Percentiles rank a stretch among this genome's conserved stretches.
phyloP scores from a whole-genome alignment of 2,888 invertebrate species.

The Bellardia pandia region DNA sequence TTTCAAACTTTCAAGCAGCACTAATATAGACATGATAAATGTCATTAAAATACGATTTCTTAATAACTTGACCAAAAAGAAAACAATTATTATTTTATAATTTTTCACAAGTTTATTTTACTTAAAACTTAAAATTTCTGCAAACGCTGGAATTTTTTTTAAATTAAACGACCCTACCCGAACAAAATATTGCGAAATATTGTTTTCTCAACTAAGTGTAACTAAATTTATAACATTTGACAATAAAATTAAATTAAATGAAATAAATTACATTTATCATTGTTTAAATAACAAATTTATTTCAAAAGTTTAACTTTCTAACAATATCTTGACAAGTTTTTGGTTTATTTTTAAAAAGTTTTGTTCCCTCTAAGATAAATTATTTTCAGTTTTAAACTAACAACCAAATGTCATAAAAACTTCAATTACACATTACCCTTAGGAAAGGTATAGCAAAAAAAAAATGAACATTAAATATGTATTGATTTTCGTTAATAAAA shows the following conservation, averaged over 20 bases:
- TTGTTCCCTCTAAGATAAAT: not conserved
- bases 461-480: slow-evolving; percentile 2
- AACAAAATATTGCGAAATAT: not conserved
- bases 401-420: slow-evolving; percentile 6
- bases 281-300: slow-evolving; percentile 13
- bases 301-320: not conserved
- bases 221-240: not conserved
- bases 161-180: not conserved
- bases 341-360: not conserved
- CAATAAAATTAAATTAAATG: not conserved
- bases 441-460: not conserved
- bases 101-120: no score
- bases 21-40: no score
- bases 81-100: no score
- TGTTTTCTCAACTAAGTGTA: not conserved
- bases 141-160: not conserved
- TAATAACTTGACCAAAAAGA: no score
- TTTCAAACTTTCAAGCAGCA: no score
- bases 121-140: not conserved
- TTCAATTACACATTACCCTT: slow-evolving; percentile 3
- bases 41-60: no score
- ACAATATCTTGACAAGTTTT: slow-evolving; percentile 10
- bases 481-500: slow-evolving; percentile 20
- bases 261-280: not conserved
- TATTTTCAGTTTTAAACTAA: slow-evolving; percentile 13